These are phyloP conservation scores for Herpailurus yagouaroundi DNA, from an alignment of 2,113 vertebrate genomes.

Conservation along the genomic window DNA sequence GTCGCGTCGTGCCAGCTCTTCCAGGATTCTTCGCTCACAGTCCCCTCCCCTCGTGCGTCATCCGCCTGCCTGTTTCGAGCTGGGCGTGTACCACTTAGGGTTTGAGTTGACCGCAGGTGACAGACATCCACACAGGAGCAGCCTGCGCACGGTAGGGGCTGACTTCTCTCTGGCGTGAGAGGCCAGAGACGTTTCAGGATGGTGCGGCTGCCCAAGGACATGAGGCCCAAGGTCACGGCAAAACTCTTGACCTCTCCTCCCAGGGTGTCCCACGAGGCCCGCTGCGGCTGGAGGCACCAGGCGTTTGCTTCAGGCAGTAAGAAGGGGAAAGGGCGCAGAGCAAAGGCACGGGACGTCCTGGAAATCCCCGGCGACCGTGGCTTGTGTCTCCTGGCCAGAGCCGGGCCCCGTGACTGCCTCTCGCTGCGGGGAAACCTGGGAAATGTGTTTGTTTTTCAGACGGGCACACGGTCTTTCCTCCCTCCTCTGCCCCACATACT, in stretches of 20 bases:
- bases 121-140: neutral
- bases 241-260: neutral
- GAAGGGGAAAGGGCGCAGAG: neutral
- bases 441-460: neutral
- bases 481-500: neutral
- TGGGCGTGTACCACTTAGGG: neutral
- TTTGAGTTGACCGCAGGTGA: neutral
- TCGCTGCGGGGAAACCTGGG: neutral
- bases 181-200: neutral
- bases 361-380: no score
- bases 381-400: neutral
- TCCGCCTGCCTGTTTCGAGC: accelerated
- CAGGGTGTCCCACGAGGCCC: neutral
- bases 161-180: neutral
- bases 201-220: accelerated
- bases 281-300: neutral
- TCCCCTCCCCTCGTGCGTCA: neutral
- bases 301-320: neutral
- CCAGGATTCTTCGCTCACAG: accelerated
- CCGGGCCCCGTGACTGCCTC: accelerated
- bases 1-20: accelerated
- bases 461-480: neutral
- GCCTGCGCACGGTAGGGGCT: accelerated
- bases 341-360: neutral
- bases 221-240: neutral